Conservation (phyloP, 2,888 invertebrate genomes). For the Drosophila demipolita region DNA sequence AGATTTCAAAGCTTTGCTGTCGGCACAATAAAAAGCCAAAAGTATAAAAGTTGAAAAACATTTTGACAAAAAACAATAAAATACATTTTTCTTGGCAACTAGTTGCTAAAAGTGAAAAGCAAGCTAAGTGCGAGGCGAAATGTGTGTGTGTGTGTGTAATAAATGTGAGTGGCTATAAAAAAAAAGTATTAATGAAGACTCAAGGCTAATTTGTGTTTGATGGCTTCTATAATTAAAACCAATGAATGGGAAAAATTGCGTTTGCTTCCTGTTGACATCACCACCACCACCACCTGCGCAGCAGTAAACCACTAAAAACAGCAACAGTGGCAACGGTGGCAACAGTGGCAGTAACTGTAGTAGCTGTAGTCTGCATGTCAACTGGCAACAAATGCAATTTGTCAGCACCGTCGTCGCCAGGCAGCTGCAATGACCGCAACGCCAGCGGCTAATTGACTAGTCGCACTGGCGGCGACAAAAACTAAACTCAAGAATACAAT, state of each 20-base stretch:
- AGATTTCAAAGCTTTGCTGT: constrained; percentile 38
- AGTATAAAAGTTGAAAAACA: constrained; percentile 23
- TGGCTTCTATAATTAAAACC: constrained; percentile 78
- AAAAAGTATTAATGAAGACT: constrained; percentile 74
- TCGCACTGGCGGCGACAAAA: constrained; percentile 41
- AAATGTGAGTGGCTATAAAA: constrained; percentile 59
- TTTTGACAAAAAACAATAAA: constrained; percentile 54
- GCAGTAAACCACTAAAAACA: background rate
- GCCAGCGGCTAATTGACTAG: constrained; percentile 68
- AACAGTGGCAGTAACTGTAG: too few relatives aligned
- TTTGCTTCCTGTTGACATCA: constrained; percentile 51
- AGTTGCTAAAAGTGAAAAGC: background rate
- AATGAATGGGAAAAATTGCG: constrained; percentile 77
- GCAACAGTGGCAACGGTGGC: background rate
- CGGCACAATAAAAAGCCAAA: constrained; percentile 4
- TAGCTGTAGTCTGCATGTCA: constrained; percentile 46
- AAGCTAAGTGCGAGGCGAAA: background rate
- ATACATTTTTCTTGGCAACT: constrained; percentile 17
- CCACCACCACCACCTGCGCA: background rate
- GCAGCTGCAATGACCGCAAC: constrained; percentile 56
- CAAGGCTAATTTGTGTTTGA: constrained; percentile 75
- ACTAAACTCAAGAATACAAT: constrained; percentile 32
- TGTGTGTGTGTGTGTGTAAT: constrained; percentile 7
- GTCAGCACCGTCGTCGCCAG: constrained; percentile 60
- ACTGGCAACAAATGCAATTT: constrained; percentile 75